phyloP scores from a whole-genome alignment of 2,797 vertebrate genomes.

The Octomys mimax region DNA sequence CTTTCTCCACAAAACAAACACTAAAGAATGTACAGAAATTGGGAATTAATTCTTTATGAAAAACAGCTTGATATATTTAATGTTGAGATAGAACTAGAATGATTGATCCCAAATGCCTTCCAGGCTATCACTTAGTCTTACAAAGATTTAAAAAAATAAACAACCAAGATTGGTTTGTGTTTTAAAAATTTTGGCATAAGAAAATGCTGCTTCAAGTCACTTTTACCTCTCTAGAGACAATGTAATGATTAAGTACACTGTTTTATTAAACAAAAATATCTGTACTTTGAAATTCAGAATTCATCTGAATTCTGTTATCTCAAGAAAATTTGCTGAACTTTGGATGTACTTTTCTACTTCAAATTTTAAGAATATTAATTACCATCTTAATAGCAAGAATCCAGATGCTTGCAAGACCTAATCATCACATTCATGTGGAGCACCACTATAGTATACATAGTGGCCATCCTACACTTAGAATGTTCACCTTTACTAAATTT shows the following conservation, averaged over 20 bases:
- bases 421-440: background rate
- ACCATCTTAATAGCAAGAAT: background rate
- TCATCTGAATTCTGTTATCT: slow-evolving; percentile 14
- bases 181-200: background rate
- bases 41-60: slow-evolving; percentile 53
- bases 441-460: background rate
- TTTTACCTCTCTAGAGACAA: background rate
- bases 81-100: background rate
- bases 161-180: background rate
- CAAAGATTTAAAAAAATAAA: background rate
- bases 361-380: background rate
- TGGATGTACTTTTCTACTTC: background rate
- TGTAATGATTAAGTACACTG: background rate
- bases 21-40: slow-evolving; percentile 32
- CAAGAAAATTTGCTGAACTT: slow-evolving; percentile 5
- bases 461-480: background rate
- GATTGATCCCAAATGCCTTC: slow-evolving; percentile 1
- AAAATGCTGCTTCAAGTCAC: background rate
- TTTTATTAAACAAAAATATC: background rate
- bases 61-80: slow-evolving; percentile 15
- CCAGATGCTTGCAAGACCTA: background rate
- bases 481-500: slow-evolving; percentile 32
- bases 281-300: slow-evolving; percentile 11
- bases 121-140: background rate
- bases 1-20: background rate